Conservation (phyloP, 2,888 invertebrate genomes). For the Elmis aenea region DNA sequence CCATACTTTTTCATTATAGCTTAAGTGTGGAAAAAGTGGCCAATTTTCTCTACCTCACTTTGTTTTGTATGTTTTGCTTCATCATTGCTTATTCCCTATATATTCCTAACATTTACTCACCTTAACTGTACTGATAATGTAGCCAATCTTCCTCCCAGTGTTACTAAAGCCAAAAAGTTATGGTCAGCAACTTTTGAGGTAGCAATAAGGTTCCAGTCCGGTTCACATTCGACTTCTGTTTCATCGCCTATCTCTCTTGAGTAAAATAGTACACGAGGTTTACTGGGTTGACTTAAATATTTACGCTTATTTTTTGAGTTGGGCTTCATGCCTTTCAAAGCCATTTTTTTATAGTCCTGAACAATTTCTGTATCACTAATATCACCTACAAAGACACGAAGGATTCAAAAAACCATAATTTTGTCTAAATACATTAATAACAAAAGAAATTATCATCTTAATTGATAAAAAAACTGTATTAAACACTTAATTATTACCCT, state of each 20-base stretch:
- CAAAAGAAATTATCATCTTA: too few relatives aligned
- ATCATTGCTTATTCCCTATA: too few relatives aligned
- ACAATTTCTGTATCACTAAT: conserved; percentile 70
- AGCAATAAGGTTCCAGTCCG: conserved; percentile 61
- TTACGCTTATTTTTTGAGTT: conserved; percentile 47
- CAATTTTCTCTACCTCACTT: too few relatives aligned
- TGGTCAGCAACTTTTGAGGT: conserved; percentile 55
- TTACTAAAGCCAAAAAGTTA: conserved; percentile 60
- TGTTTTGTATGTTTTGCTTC: too few relatives aligned
- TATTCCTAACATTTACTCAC: conserved; percentile 18
- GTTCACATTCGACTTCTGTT: conserved; percentile 48
- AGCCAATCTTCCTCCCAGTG: conserved; percentile 57
- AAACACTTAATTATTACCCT: too few relatives aligned
- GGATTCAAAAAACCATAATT: not conserved
- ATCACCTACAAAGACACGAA: conserved; percentile 42
- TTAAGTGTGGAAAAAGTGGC: too few relatives aligned
- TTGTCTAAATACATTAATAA: too few relatives aligned
- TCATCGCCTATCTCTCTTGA: conserved; percentile 53
- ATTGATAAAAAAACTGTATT: too few relatives aligned
- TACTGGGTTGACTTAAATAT: conserved; percentile 53
- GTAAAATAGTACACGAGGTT: conserved; percentile 58
- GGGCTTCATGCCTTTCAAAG: conserved; percentile 37
- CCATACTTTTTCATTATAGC: too few relatives aligned
- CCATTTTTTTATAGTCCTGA: conserved; percentile 62
- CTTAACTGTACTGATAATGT: conserved; percentile 59